Evolutionary conservation across 2,888 invertebrate species (phyloP).

Genomic region (Teinopalpus imperialis): DNA sequence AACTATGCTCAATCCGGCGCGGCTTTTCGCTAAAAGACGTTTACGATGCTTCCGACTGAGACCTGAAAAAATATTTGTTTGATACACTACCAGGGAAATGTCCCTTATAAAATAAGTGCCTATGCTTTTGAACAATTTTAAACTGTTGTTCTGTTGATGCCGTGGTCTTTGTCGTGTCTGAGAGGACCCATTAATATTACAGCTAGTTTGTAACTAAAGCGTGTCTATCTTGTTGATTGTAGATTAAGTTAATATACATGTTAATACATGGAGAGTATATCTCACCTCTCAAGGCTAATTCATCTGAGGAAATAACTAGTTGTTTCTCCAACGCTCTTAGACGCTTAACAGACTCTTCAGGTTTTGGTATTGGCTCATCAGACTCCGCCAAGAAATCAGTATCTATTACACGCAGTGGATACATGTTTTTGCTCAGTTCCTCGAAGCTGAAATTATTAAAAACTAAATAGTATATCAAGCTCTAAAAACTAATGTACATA

Average conservation of each 20-base stretch:
- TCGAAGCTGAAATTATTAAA: slow-evolving; percentile 75
- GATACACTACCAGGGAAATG: too few relatives aligned
- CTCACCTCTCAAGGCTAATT: slow-evolving; percentile 68
- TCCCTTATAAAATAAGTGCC: too few relatives aligned
- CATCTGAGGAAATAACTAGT: slow-evolving; percentile 58
- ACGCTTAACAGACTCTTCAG: slow-evolving; percentile 55
- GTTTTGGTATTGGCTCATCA: slow-evolving; percentile 48
- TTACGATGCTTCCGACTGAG: slow-evolving; percentile 64
- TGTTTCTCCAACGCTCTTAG: slow-evolving; percentile 77
- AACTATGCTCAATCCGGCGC: slow-evolving; percentile 57
- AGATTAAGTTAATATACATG: too few relatives aligned
- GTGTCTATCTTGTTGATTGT: too few relatives aligned
- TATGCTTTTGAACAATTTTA: too few relatives aligned
- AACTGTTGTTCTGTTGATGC: too few relatives aligned
- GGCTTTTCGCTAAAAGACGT: slow-evolving; percentile 53
- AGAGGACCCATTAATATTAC: too few relatives aligned
- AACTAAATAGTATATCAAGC: too few relatives aligned
- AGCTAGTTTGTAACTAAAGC: too few relatives aligned
- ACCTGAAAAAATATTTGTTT: slow-evolving; percentile 42
- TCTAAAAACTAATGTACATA: too few relatives aligned
- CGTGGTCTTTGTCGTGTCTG: too few relatives aligned
- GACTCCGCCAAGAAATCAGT: slow-evolving; percentile 35
- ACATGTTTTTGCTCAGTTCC: slow-evolving; percentile 81
- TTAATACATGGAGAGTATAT: too few relatives aligned
- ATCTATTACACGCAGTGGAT: slow-evolving; percentile 83